Evolutionary conservation across 2,113 vertebrate species (phyloP).

Genomic region (Vimba vimba): DNA sequence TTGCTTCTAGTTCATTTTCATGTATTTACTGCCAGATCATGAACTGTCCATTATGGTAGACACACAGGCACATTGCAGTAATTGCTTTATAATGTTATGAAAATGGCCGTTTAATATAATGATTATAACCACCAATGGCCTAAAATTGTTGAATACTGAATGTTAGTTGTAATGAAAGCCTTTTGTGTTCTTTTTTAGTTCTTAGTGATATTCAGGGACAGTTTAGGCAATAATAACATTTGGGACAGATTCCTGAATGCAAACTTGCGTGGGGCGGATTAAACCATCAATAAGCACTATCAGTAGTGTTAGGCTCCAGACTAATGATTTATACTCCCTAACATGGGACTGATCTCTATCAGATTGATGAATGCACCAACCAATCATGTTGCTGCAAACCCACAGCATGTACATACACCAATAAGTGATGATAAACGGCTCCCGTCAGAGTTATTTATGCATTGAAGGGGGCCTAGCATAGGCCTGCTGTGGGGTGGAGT

Average conservation of each 20-base stretch:
- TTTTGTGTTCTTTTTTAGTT: constrained; percentile 2
- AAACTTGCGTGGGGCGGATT: constrained; percentile 89
- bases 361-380: constrained; percentile 99
- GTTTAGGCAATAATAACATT: constrained; percentile 67
- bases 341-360: constrained; percentile 96
- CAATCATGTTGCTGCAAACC: constrained; percentile 98
- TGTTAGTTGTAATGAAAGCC: background rate
- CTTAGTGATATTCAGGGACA: constrained; percentile 55
- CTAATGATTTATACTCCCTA: constrained; percentile 98
- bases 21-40: background rate
- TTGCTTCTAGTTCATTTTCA: background rate
- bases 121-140: background rate
- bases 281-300: constrained; percentile 99
- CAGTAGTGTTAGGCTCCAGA: constrained; percentile 89
- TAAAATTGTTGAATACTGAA: background rate
- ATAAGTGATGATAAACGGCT: constrained; percentile 94
- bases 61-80: background rate
- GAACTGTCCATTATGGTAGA: background rate
- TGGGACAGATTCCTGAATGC: constrained; percentile 77
- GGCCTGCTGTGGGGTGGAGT: constrained; percentile 24
- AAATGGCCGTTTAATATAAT: background rate
- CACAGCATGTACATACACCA: constrained; percentile 91
- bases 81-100: background rate
- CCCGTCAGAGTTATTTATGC: constrained; percentile 88
- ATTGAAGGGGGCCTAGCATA: constrained; percentile 58